Evolutionary conservation across 30 jellyfish, hydroid and myxozoan species (phyloP).

Genomic region (Aurelia aurita): DNA sequence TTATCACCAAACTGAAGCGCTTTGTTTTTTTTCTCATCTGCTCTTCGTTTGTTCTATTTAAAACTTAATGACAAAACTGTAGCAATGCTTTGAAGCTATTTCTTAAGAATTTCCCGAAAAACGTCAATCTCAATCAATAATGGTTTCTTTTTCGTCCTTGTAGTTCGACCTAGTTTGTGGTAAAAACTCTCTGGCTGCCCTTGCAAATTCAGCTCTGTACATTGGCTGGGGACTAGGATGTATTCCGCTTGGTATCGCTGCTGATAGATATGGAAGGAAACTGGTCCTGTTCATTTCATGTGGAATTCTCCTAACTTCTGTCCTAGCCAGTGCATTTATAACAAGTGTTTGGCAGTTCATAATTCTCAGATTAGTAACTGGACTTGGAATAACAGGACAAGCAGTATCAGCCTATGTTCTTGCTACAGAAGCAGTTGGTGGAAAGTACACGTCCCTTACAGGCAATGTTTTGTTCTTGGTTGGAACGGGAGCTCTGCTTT

Average conservation of each 20-base stretch:
- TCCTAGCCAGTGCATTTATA: constrained; percentile 65
- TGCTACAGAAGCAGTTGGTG: constrained; percentile 81
- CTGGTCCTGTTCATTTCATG: constrained; percentile 46
- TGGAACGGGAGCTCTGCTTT: constrained; percentile 59
- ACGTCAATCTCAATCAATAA: background rate
- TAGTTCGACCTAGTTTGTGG: constrained; percentile 87
- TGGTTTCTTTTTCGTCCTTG: background rate
- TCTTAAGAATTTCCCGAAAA: too few relatives aligned
- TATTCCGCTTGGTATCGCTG: constrained; percentile 71
- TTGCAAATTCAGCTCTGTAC: constrained; percentile 77
- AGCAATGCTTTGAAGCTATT: too few relatives aligned
- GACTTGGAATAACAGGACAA: constrained; percentile 65
- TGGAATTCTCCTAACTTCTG: constrained; percentile 40
- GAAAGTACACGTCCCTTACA: constrained; percentile 54
- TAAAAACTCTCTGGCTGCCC: constrained; percentile 57
- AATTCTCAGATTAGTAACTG: constrained; percentile 58
- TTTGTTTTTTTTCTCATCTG: too few relatives aligned
- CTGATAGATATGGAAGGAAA: constrained; percentile 83
- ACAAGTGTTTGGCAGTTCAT: constrained; percentile 73
- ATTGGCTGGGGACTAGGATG: constrained; percentile 92
- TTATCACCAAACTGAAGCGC: too few relatives aligned
- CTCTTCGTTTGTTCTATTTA: too few relatives aligned
- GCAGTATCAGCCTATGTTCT: constrained; percentile 63
- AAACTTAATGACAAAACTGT: too few relatives aligned
- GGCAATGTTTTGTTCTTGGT: constrained; percentile 46